Percentiles rank a stretch among this genome's conserved stretches.
phyloP scores from a whole-genome alignment of 1,140 invertebrate species.

The Hypsibius dujardini region DNA sequence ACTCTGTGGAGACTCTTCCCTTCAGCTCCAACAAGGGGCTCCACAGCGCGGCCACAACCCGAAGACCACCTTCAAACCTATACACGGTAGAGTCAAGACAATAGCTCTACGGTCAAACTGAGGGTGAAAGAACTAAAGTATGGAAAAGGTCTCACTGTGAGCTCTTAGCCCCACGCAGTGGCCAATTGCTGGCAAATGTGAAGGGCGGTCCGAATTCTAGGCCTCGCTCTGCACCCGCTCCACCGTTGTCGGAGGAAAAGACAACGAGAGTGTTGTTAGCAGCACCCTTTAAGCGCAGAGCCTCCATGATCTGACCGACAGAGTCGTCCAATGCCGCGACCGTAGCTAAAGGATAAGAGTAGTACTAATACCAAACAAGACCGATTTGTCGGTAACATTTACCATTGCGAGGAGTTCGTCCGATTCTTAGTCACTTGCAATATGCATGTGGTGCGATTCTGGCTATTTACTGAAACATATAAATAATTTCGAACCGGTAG shows the following conservation, averaged over 20 bases:
- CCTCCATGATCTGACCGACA: slow-evolving; percentile 53
- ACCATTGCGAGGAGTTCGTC: no score
- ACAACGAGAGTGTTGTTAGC: slow-evolving; percentile 60
- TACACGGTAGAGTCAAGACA: background rate
- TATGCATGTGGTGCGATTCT: no score
- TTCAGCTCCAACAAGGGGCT: slow-evolving; percentile 29
- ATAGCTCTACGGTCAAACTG: no score
- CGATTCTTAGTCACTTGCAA: no score
- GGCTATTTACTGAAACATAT: no score
- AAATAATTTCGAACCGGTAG: no score
- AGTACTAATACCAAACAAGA: no score
- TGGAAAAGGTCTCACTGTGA: slow-evolving; percentile 35
- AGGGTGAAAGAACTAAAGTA: background rate
- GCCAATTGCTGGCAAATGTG: slow-evolving; percentile 46
- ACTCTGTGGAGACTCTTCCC: slow-evolving; percentile 27
- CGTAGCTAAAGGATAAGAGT: slow-evolving; percentile 49
- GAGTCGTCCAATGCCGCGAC: slow-evolving; percentile 63
- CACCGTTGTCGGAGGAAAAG: slow-evolving; percentile 72
- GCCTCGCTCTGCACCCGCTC: slow-evolving; percentile 54
- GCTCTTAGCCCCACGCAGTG: slow-evolving; percentile 52
- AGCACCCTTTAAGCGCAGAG: slow-evolving; percentile 45
- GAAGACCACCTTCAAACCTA: slow-evolving; percentile 30
- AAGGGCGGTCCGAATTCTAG: slow-evolving; percentile 50
- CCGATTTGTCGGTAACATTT: no score
- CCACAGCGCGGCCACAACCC: slow-evolving; percentile 31